These are phyloP conservation scores for Pseudocheirus occidentalis DNA, from an alignment of 2,797 vertebrate genomes.

Conservation along the genomic window DNA sequence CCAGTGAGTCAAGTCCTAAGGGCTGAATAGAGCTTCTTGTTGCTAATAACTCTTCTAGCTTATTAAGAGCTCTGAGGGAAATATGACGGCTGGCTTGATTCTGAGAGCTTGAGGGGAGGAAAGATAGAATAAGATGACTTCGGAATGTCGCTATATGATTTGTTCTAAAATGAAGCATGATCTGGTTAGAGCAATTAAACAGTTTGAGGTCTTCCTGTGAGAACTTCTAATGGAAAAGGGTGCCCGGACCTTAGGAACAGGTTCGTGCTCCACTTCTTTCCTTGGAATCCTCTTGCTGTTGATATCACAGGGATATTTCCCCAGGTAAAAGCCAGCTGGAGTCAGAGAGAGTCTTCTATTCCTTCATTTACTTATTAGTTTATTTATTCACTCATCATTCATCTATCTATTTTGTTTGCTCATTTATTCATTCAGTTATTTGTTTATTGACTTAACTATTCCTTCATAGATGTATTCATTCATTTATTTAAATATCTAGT, in stretches of 20 bases:
- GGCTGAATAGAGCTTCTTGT: conserved; percentile 7
- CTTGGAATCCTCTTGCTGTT: conserved; percentile 44
- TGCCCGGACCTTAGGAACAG: conserved; percentile 19
- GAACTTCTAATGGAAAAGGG: conserved; percentile 45
- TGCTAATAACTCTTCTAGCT: neutral
- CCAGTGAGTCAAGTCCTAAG: neutral
- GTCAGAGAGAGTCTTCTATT: neutral
- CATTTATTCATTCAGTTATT: neutral
- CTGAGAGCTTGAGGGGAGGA: conserved; percentile 11
- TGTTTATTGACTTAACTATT: neutral
- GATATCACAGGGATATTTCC: conserved; percentile 41
- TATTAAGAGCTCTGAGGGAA: neutral
- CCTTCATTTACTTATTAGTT: neutral
- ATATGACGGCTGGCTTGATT: neutral
- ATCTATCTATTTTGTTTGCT: neutral
- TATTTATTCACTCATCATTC: neutral
- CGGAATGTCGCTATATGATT: conserved; percentile 2
- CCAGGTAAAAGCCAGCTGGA: conserved; percentile 64
- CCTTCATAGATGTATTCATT: neutral
- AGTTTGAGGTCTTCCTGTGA: neutral
- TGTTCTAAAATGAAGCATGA: neutral
- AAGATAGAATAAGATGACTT: neutral
- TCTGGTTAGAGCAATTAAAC: neutral
- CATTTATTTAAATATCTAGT: neutral
- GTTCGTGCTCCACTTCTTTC: conserved; percentile 70